These are phyloP conservation scores for Drosophila prolongata DNA, from an alignment of 2,888 invertebrate genomes.

Conservation along the genomic window DNA sequence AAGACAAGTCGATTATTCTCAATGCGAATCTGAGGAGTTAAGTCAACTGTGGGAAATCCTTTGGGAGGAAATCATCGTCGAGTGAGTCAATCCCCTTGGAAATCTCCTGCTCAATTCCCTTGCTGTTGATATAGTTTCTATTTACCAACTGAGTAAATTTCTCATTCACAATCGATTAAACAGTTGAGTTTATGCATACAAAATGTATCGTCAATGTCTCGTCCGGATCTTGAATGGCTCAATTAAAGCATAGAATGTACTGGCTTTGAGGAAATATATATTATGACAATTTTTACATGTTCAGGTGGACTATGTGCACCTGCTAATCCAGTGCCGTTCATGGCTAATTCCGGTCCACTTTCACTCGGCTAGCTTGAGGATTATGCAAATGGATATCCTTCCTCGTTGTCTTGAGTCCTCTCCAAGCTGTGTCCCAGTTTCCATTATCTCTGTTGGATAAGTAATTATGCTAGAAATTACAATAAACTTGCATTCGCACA, in stretches of 20 bases:
- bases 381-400: conserved; percentile 58
- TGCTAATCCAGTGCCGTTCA: conserved; percentile 26
- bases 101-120: conserved; percentile 1
- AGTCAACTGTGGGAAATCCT: conserved; percentile 28
- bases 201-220: not conserved
- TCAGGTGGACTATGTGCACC: not conserved
- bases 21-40: conserved; percentile 9
- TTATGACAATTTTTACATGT: not conserved
- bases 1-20: conserved; percentile 18
- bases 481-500: conserved; percentile 50
- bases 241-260: not conserved
- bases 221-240: not conserved
- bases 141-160: conserved; percentile 8
- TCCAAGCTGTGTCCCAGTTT: conserved; percentile 44
- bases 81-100: conserved; percentile 10
- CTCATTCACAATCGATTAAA: conserved; percentile 36
- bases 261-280: not conserved
- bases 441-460: conserved; percentile 63
- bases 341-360: conserved; percentile 25
- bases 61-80: conserved; percentile 1
- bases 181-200: conserved; percentile 3
- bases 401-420: conserved; percentile 22
- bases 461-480: conserved; percentile 67
- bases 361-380: conserved; percentile 31
- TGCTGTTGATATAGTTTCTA: conserved; percentile 13